Conservation (phyloP, 2,797 vertebrate genomes). For the Melanotaenia nigrans region DNA sequence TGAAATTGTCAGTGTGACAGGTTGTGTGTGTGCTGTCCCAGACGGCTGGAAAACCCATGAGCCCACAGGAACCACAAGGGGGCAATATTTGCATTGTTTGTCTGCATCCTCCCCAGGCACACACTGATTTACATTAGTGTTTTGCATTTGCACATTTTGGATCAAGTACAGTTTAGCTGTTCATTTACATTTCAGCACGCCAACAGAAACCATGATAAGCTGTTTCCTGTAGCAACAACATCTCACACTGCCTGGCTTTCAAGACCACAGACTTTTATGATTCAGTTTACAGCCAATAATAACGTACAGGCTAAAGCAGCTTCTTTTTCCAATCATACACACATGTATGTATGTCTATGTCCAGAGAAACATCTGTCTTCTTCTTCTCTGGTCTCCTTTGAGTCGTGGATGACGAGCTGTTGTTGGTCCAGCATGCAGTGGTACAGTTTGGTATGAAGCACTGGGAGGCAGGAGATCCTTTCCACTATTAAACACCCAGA, state of each 20-base stretch:
- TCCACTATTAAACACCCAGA: conserved; percentile 59
- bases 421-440: conserved; percentile 47
- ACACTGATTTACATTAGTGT: conserved; percentile 78
- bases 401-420: conserved; percentile 52
- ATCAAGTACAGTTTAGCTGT: conserved; percentile 82
- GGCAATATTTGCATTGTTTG: conserved; percentile 92
- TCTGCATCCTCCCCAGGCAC: conserved; percentile 62
- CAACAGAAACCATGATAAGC: conserved; percentile 82
- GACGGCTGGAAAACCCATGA: conserved; percentile 54
- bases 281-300: conserved; percentile 63
- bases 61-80: conserved; percentile 88
- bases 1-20: conserved; percentile 7
- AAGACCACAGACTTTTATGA: conserved; percentile 49
- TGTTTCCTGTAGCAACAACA: conserved; percentile 62
- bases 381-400: conserved; percentile 36
- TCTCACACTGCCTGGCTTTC: conserved; percentile 32
- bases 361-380: too few relatives aligned
- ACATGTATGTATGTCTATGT: too few relatives aligned
- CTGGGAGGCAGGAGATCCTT: conserved; percentile 43
- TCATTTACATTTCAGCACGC: conserved; percentile 83
- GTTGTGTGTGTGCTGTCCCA: conserved; percentile 29
- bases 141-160: conserved; percentile 80
- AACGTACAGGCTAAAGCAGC: too few relatives aligned
- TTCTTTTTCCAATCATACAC: too few relatives aligned
- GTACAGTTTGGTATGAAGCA: conserved; percentile 46